Base-by-base conservation (phyloP, 2,113 vertebrate species). In the Pangasianodon hypophthalmus region DNA sequence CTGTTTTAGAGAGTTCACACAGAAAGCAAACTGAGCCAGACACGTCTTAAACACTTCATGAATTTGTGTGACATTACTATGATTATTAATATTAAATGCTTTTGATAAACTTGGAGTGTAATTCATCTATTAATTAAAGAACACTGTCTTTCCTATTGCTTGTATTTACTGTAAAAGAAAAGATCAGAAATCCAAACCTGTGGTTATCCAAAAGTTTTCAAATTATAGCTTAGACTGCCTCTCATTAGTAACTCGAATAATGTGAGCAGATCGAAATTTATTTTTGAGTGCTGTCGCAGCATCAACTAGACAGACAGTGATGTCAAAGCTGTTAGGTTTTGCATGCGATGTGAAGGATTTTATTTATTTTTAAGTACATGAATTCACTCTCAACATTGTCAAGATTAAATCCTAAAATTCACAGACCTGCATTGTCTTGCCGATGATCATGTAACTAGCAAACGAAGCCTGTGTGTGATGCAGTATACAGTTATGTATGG, bases 31-130 rank as follows among this genome's bases (percentile, higher is more conserved):
- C 96, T 97, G 96, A 97, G 96, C 96, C 96, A 97, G 95, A 95
- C 94, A 94, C 95, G 95, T 96, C 95, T 96, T 96, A 96, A 96
- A 96, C 95, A 96, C 95, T 96, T 93, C 95, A 95, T 96, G 95
- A 96, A 96, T 94, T 97, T 95, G 95, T 96, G 96, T 96, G 95
- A 96, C 92, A 95, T 96, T 95, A 95, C 92, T 94, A 95, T 94
- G 95, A 96, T 92, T 93, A 96, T 94, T 95, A 95, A 94, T 94
- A 95, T 95, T 95, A 96, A 96, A 96, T 92, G 92, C 94, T 95
- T 96, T 96, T 96, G 95, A 96, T 96, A 95, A 96, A 96, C 91
- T 88, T 85, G 93, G 71, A 89, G 67, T 90, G 62, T 56, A 44
- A 87, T 48, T 56, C 37, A 75, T 73, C 84, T 87, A 54, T 90